phyloP scores from a whole-genome alignment of 2,113 vertebrate species.

The Stegastes partitus region DNA sequence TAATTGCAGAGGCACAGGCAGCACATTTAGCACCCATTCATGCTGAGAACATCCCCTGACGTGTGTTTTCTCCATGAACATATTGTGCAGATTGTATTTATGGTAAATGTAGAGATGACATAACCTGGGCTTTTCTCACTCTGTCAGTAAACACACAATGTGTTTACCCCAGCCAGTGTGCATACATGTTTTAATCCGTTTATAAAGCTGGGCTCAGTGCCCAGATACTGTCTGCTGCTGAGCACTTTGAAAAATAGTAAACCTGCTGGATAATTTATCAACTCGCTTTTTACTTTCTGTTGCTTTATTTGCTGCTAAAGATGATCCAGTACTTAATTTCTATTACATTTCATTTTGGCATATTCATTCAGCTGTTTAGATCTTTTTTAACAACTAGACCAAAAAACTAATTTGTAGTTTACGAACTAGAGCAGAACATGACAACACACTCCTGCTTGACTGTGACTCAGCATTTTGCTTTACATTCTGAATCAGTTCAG shows the following conservation, averaged over 20 bases:
- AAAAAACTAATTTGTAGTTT: not conserved
- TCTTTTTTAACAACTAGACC: not conserved
- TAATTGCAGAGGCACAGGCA: not conserved
- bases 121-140: not conserved
- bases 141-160: conserved; percentile 6
- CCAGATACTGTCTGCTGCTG: conserved; percentile 5
- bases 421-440: not conserved
- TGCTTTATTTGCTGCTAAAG: not conserved
- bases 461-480: not conserved
- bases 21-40: not conserved
- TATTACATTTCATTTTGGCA: not conserved
- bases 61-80: not conserved
- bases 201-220: not conserved
- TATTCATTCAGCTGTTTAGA: not conserved
- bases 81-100: not conserved
- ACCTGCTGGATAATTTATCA: not conserved
- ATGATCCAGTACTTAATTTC: not conserved
- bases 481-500: not conserved
- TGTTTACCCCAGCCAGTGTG: not conserved
- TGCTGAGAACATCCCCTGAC: not conserved
- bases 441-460: not conserved
- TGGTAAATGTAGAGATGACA: not conserved
- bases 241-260: not conserved
- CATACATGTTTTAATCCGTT: conserved; percentile 35
- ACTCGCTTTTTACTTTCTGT: not conserved